A percentile compares a stretch with the other conserved stretches of the same genome.
Evolutionary conservation across 2,888 invertebrate genomes (phyloP).

Genomic region (Nebria brevicollis): DNA sequence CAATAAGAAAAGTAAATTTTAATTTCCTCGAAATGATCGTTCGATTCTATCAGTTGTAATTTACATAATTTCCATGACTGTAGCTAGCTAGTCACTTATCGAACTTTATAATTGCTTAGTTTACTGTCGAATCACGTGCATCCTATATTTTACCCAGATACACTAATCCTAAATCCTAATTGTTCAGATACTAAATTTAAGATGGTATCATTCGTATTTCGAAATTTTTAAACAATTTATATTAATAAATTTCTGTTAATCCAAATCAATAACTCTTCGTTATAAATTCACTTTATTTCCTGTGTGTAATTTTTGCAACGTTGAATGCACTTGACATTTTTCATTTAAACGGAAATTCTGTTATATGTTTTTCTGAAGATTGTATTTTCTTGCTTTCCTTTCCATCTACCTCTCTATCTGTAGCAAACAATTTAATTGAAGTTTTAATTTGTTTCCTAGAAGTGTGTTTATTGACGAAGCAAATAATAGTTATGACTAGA

Average conservation of each 20-base stretch:
- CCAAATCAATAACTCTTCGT: no score
- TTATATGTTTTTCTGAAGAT: no score
- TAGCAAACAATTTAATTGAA: no score
- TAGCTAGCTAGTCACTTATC: not conserved
- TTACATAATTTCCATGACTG: not conserved
- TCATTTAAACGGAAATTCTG: no score
- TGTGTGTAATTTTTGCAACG: no score
- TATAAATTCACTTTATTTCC: no score
- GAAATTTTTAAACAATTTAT: not conserved
- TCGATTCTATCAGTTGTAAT: not conserved
- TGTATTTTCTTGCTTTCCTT: no score
- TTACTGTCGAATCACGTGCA: not conserved
- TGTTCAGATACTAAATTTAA: not conserved
- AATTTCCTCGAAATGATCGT: not conserved
- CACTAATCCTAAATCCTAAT: not conserved
- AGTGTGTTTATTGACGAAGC: no score
- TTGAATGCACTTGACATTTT: no score
- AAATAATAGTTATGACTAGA: not conserved
- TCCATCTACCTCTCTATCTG: no score
- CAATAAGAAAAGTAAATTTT: not conserved
- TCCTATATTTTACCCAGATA: not conserved
- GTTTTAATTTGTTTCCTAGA: no score
- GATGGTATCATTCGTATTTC: not conserved
- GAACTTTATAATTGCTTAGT: not conserved
- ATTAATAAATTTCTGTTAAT: not conserved